phyloP scores from a whole-genome alignment of 2,888 invertebrate species.

The Epistrophe eligans region DNA sequence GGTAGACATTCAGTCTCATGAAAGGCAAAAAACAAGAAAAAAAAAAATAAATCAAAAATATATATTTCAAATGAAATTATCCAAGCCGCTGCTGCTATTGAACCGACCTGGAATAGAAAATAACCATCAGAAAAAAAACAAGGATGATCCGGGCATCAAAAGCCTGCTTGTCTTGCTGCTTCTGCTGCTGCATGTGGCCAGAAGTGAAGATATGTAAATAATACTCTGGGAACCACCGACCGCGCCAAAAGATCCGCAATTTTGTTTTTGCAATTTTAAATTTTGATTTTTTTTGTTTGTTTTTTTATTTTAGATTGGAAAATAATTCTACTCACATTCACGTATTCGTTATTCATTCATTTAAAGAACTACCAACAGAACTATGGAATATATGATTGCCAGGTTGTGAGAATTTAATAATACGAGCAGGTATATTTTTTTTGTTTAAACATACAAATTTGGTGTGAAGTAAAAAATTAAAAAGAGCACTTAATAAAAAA shows the following conservation, averaged over 20 bases:
- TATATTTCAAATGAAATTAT: conserved; percentile 57
- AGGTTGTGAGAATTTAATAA: neutral
- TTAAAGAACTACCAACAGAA: conserved; percentile 21
- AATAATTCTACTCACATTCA: conserved; percentile 68
- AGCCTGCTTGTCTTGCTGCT: conserved; percentile 41
- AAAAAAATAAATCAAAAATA: conserved; percentile 24
- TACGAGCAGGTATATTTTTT: too few species aligned
- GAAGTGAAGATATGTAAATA: conserved; percentile 73
- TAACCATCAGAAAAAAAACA: conserved; percentile 2
- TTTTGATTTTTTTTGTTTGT: conserved; percentile 9
- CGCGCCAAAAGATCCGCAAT: conserved; percentile 59
- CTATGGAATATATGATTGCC: neutral
- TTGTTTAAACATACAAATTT: neutral
- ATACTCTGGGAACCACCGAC: conserved; percentile 74
- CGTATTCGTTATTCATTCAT: conserved; percentile 52
- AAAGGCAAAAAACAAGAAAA: neutral
- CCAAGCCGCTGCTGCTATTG: conserved; percentile 20
- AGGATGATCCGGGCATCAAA: conserved; percentile 56
- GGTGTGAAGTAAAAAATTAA: neutral
- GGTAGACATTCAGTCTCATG: conserved; percentile 64
- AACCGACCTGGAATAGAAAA: conserved; percentile 9
- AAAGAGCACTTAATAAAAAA: too few species aligned
- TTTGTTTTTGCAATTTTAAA: conserved; percentile 16
- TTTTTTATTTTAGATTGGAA: conserved; percentile 44
- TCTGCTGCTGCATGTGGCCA: conserved; percentile 43